phyloP scores from a whole-genome alignment of 2,113 vertebrate species.

The Labeo rohita region DNA sequence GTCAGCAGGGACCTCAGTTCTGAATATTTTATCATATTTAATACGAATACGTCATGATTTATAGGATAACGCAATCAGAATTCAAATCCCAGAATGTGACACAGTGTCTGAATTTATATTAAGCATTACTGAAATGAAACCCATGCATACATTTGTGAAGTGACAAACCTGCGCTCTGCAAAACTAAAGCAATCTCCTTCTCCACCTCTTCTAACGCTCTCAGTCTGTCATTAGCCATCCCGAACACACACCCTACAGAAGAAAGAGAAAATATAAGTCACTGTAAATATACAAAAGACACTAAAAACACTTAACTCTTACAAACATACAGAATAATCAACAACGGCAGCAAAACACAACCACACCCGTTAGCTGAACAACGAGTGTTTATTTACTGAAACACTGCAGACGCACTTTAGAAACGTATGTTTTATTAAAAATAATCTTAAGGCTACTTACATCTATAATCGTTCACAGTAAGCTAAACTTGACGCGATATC shows the following conservation, averaged over 20 bases:
- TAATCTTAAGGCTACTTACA: not conserved
- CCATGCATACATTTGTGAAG: not conserved
- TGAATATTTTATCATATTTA: not conserved
- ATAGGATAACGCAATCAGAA: not conserved
- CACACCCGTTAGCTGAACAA: not conserved
- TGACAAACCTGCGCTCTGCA: constrained; percentile 77
- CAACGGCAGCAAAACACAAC: not conserved
- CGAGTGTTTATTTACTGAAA: not conserved
- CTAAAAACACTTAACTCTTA: not conserved
- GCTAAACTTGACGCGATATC: not conserved
- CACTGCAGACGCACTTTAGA: not conserved
- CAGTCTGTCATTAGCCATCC: constrained; percentile 79
- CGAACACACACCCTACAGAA: not conserved
- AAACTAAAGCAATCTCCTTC: constrained; percentile 77
- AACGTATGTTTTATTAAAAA: not conserved
- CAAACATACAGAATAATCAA: not conserved
- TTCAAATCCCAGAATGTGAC: not conserved
- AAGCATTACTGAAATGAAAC: not conserved
- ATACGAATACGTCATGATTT: not conserved
- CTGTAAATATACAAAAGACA: not conserved
- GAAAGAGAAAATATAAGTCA: not conserved
- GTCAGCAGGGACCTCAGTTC: not conserved
- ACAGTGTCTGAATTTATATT: not conserved
- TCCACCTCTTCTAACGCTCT: constrained; percentile 79
- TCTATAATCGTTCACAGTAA: not conserved